Evolutionary conservation across 2,888 invertebrate species (phyloP).

Genomic region (Thymelicus acteon): DNA sequence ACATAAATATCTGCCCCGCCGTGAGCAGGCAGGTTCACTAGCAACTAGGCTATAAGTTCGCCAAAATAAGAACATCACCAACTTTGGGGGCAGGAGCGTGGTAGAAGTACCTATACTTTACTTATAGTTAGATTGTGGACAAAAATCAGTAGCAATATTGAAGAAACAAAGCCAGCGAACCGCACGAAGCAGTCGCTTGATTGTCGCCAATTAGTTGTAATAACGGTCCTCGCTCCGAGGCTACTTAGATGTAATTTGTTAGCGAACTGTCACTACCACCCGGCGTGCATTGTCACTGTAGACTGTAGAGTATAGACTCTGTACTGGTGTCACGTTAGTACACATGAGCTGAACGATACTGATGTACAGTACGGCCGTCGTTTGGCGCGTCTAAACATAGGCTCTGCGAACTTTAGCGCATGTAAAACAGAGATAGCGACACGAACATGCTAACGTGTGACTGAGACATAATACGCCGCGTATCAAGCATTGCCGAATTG

Average conservation of each 20-base stretch:
- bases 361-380: too few species aligned
- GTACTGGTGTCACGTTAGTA: background rate
- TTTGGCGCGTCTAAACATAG: too few species aligned
- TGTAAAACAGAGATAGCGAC: too few species aligned
- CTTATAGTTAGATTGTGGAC: background rate
- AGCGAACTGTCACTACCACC: conserved; percentile 40
- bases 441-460: too few species aligned
- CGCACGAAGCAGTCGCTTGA: conserved; percentile 64
- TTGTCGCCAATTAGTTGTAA: conserved; percentile 82
- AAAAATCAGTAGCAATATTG: conserved; percentile 15
- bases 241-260: conserved; percentile 74
- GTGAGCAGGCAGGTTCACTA: too few species aligned
- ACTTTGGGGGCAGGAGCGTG: too few species aligned
- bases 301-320: background rate
- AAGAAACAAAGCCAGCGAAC: conserved; percentile 50
- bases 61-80: too few species aligned
- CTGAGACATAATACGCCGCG: too few species aligned
- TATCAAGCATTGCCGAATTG: too few species aligned
- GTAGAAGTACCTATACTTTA: background rate
- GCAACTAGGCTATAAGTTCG: too few species aligned
- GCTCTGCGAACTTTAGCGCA: too few species aligned
- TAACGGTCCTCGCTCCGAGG: conserved; percentile 66
- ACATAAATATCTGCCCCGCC: too few species aligned
- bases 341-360: background rate
- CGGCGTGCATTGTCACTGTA: conserved; percentile 10